phyloP scores from a whole-genome alignment of 2,113 vertebrate genomes.

The Hypanus sabinus region DNA sequence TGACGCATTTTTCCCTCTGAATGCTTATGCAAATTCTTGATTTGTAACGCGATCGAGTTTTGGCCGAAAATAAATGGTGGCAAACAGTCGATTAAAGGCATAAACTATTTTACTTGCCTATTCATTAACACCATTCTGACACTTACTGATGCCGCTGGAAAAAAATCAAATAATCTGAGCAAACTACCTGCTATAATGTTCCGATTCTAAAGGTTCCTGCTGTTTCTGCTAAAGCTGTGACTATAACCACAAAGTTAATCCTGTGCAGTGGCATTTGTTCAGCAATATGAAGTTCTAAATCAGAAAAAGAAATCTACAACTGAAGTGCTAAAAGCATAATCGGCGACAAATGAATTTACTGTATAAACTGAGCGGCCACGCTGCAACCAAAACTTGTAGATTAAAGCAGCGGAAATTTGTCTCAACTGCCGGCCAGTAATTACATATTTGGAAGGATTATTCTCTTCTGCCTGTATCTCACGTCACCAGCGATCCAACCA shows the following conservation, averaged over 20 bases:
- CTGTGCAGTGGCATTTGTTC: not conserved
- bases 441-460: not conserved
- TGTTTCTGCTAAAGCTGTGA: not conserved
- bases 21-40: not conserved
- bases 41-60: not conserved
- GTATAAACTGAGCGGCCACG: not conserved
- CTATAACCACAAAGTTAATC: not conserved
- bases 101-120: not conserved
- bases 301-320: not conserved
- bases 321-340: not conserved
- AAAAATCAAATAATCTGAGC: not conserved
- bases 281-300: not conserved
- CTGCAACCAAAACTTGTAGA: not conserved
- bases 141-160: not conserved
- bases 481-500: not conserved
- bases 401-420: not conserved
- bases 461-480: not conserved
- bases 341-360: not conserved
- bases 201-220: not conserved
- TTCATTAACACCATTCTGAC: not conserved
- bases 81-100: not conserved
- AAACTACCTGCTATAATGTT: too few species aligned
- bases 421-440: not conserved
- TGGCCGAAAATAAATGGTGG: too few species aligned
- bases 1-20: not conserved